Evolutionary conservation across 2,888 invertebrate genomes (phyloP).

Genomic region (Lasioglossum malachurum): DNA sequence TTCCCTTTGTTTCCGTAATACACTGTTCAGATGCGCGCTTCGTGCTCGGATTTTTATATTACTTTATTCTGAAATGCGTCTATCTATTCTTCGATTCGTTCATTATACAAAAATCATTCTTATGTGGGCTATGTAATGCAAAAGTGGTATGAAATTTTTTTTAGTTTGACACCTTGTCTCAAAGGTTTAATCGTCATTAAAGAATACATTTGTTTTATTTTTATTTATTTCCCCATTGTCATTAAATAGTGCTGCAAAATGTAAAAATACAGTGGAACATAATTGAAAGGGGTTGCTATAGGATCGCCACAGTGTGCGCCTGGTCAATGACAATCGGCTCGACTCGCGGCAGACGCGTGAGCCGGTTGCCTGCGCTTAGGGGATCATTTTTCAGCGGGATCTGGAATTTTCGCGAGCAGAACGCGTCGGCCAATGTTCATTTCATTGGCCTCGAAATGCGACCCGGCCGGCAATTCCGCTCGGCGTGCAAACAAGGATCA

Average conservation of each 20-base stretch:
- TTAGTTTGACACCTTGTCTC: too few relatives aligned
- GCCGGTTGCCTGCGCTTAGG: slow-evolving; percentile 14
- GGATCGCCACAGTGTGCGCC: neutral
- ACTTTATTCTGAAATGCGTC: neutral
- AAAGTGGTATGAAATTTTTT: too few relatives aligned
- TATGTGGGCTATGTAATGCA: too few relatives aligned
- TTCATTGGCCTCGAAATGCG: slow-evolving; percentile 23
- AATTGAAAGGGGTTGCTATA: neutral
- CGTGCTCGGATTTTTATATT: neutral
- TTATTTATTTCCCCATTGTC: too few relatives aligned
- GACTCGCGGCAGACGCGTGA: neutral
- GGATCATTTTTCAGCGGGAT: neutral
- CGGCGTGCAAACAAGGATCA: slow-evolving; percentile 28
- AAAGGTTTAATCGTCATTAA: too few relatives aligned
- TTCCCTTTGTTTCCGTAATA: neutral
- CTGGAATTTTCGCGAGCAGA: slow-evolving; percentile 20
- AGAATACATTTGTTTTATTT: too few relatives aligned
- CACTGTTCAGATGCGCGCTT: neutral
- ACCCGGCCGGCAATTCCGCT: slow-evolving; percentile 8
- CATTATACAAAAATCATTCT: neutral
- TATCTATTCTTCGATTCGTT: neutral
- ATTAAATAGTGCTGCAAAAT: neutral
- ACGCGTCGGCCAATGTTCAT: slow-evolving; percentile 21
- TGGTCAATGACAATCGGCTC: neutral
- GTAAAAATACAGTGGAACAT: neutral